Evolutionary conservation across 2,797 vertebrate genomes (phyloP).

Genomic region (Ambastaia sidthimunki): DNA sequence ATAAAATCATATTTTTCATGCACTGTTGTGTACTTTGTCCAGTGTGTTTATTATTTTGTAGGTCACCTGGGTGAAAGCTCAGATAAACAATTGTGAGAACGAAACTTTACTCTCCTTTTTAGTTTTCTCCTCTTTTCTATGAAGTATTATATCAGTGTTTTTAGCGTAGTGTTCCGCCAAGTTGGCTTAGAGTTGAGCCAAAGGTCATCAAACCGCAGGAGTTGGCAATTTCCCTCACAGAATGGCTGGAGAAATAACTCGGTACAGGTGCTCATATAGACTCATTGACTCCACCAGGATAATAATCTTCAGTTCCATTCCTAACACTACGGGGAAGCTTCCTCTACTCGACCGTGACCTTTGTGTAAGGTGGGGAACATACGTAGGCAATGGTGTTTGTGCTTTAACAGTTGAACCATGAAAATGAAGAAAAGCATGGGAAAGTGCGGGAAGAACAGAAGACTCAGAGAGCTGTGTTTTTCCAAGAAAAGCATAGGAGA

Average conservation of each 20-base stretch:
- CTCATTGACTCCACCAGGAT: constrained; percentile 20
- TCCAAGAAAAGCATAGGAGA: constrained; percentile 32
- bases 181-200: constrained; percentile 50
- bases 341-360: constrained; percentile 17
- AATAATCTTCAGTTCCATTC: constrained; percentile 39
- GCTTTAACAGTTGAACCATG: constrained; percentile 16
- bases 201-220: constrained; percentile 63
- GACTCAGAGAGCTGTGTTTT: neutral
- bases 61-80: constrained; percentile 50
- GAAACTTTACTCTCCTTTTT: constrained; percentile 40
- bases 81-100: constrained; percentile 53
- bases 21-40: constrained; percentile 40
- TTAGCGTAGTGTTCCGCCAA: constrained; percentile 64
- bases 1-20: constrained; percentile 59
- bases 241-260: constrained; percentile 50
- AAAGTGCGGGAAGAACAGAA: constrained; percentile 28
- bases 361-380: constrained; percentile 27
- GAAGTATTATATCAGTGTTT: constrained; percentile 64
- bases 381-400: constrained; percentile 16
- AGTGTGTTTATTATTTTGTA: constrained; percentile 25
- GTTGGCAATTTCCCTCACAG: constrained; percentile 54
- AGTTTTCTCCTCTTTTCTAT: constrained; percentile 43
- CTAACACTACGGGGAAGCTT: constrained; percentile 35
- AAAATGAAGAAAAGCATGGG: constrained; percentile 48
- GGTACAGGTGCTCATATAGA: constrained; percentile 60